Conservation (phyloP, 2,113 vertebrate genomes). For the Spizaetus ornatus region DNA sequence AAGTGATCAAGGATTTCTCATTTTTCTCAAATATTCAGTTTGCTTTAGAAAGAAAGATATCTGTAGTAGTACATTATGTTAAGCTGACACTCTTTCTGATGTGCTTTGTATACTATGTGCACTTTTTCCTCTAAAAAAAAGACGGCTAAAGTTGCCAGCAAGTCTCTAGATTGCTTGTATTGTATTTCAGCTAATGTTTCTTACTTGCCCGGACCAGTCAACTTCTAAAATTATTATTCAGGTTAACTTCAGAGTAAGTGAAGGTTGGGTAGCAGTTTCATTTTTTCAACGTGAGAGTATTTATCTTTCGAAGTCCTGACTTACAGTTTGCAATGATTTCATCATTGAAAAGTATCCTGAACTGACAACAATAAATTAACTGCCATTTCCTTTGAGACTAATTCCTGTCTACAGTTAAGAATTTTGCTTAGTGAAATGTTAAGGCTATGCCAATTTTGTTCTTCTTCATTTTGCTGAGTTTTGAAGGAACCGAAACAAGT, state of each 20-base stretch:
- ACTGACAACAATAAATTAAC: neutral
- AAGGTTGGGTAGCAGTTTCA: neutral
- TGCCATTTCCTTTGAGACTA: slow-evolving; percentile 19
- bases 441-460: neutral
- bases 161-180: neutral
- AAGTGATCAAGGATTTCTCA: neutral
- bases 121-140: neutral
- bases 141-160: neutral
- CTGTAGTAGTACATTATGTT: neutral
- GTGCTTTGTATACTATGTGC: neutral
- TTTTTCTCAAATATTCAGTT: neutral
- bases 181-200: neutral
- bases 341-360: neutral
- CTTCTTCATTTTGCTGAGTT: slow-evolving; percentile 4
- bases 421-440: neutral
- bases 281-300: neutral
- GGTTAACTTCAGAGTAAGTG: neutral
- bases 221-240: neutral
- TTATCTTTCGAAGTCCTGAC: neutral
- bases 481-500: neutral
- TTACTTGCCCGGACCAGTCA: neutral
- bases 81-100: neutral
- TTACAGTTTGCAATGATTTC: slow-evolving; percentile 15
- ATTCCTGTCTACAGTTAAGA: neutral
- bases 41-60: neutral